Evolutionary conservation across 1,140 invertebrate genomes (phyloP), one percentile per base, ranked within the genome.

Genomic region (Schlechtendalia chinensis): DNA sequence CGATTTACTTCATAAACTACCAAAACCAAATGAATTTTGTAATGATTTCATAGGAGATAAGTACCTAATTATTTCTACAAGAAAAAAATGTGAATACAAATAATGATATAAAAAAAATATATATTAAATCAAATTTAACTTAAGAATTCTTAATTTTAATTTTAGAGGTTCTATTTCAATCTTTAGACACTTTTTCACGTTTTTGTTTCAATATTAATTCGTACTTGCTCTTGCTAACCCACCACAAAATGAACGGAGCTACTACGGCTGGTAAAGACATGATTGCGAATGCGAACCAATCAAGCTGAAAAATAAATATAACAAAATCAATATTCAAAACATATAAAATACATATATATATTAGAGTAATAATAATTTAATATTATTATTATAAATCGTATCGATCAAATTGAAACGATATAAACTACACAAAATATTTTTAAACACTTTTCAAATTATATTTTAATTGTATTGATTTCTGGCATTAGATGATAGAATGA

Each of bases 211-310:
- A 86, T 16, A 94, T 86, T 83, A 91, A 91, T 85, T 98, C 96
- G 85, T 98, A 98, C 89, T 97, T 98, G 84, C 90, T 92, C 87
- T 98, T 98, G 85, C 96, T 98, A 27, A 92, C 93, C 85, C 91
- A 96, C 96, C 96, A 99, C 67, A 99, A 88, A 32, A 93, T 90
- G 86, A 96, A 96, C 45, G 97, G 97, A 86, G 98, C 96, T n/a
- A 91, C 92, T 19, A 98, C 87, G 5, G 96, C 96, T 69, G 97
- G 96, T 67, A 98, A 87, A 56, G 96, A 95, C 95, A 99, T 98
- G 11, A 98, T 90, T 79, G 95, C 95, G 87, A 99, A 99, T 45
- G 96, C 94, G 67, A 92, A 88, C 97, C 97, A 99, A 86, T 99
- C 96, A 79, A 97, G 84, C 91, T 93, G 85, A 80, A 89, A 89